A percentile compares a stretch with the other conserved stretches of the same genome.
Evolutionary conservation across 2,888 invertebrate genomes (phyloP).

Genomic region (Diarsia rubi): DNA sequence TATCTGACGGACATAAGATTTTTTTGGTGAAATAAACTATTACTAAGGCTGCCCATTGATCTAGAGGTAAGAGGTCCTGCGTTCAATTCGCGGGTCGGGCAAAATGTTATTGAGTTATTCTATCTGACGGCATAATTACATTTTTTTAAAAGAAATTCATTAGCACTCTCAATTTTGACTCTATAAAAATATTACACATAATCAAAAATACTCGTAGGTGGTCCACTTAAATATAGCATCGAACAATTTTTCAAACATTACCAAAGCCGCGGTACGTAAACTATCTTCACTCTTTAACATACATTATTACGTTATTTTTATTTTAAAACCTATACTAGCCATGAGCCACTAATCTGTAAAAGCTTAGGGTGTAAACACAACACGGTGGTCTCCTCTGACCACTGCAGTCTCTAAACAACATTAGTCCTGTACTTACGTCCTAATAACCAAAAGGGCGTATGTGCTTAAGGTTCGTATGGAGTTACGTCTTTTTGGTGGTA

Average conservation of each 20-base stretch:
- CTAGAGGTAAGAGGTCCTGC: too few relatives aligned
- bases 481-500: conserved; percentile 71
- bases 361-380: conserved; percentile 83
- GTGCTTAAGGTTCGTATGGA: conserved; percentile 36
- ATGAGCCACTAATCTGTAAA: conserved; percentile 77
- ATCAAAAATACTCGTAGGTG: conserved; percentile 29
- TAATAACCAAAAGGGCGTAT: conserved; percentile 71
- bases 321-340: conserved; percentile 75
- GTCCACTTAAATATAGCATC: conserved; percentile 36
- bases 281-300: conserved; percentile 69
- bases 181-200: background rate
- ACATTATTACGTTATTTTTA: conserved; percentile 79
- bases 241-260: conserved; percentile 34
- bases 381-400: conserved; percentile 85
- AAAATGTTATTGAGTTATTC: too few relatives aligned
- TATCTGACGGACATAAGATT: too few relatives aligned
- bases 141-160: too few relatives aligned
- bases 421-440: conserved; percentile 74
- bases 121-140: too few relatives aligned
- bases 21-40: too few relatives aligned
- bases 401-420: conserved; percentile 82
- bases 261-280: conserved; percentile 42
- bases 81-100: too few relatives aligned
- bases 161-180: background rate
- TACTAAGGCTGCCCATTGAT: too few relatives aligned